These are phyloP conservation scores for Drosophila koepferae DNA, from an alignment of 2,888 invertebrate genomes.

Conservation along the genomic window DNA sequence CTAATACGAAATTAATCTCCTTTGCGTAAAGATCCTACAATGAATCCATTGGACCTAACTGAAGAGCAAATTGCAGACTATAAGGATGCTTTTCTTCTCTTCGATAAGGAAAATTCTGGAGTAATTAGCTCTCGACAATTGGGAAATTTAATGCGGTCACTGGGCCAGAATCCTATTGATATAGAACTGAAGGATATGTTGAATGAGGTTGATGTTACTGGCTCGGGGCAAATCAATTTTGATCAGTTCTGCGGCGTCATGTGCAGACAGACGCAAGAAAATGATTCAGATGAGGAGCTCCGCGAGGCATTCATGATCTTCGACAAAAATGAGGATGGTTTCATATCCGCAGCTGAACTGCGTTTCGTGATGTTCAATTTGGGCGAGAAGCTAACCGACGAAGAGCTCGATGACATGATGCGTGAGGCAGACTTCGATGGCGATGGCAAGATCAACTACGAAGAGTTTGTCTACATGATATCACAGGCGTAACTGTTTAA, in stretches of 20 bases:
- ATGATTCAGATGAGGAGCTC: constrained; percentile 98
- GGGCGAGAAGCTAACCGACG: constrained; percentile 98
- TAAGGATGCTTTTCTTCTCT: constrained; percentile 99
- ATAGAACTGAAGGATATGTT: constrained; percentile 99
- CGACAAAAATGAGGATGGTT: constrained; percentile 99
- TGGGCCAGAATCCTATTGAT: constrained; percentile 99
- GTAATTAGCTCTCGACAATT: constrained; percentile 99
- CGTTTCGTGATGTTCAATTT: constrained; percentile 99
- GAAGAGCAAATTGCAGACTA: constrained; percentile 99
- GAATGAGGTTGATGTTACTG: constrained; percentile 95
- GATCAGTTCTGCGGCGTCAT: constrained; percentile 99
- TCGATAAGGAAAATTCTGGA: constrained; percentile 99
- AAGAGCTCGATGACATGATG: constrained; percentile 99
- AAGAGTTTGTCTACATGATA: constrained; percentile 98
- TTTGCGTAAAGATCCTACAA: constrained; percentile 1
- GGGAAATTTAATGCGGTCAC: constrained; percentile 98
- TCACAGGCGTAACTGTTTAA: constrained; percentile 91
- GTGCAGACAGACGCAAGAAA: constrained; percentile 99
- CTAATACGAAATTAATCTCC: constrained; percentile 4
- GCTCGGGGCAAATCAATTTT: constrained; percentile 97
- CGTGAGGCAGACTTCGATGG: constrained; percentile 99
- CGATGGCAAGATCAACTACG: constrained; percentile 93
- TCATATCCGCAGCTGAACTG: constrained; percentile 98
- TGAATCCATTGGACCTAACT: constrained; percentile 88
- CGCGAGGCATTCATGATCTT: constrained; percentile 87